Base-by-base conservation (phyloP, 2,888 invertebrate species). In the Melanostoma scalare region DNA sequence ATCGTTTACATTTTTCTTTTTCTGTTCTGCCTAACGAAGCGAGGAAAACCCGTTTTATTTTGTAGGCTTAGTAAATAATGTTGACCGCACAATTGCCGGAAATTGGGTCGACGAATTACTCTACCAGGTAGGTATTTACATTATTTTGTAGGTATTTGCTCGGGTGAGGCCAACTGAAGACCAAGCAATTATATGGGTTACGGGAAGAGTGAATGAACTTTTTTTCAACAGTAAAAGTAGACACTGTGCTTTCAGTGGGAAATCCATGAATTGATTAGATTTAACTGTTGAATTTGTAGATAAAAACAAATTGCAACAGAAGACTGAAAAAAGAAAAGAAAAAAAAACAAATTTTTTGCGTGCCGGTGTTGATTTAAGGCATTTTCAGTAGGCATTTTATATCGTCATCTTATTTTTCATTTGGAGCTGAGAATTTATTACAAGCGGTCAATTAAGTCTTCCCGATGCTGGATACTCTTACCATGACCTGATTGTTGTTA, bases 51-150 rank as follows among this genome's bases (percentile, higher is more conserved):
- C 55, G 46, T 69, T 69, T 69, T 69, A 76, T 55, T 44, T 36
- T 58, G 55, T 42, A 73, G 73, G 68, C 50, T 56, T 65, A 65
- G 61, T 78, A 68, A 74, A 69, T 77, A 82, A 58, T 71, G 69
- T 84, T 84, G 82, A 84, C 82, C 82, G 82, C 65, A 74, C 58
- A 69, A 79, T 84, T 84, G 74, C 20, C 78, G 20, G 74, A 67
- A 84, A 84, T 74, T 84, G 74, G 78, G 82, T 84, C 78, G 78
- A 52, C 63, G 44, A 53, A 60, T 72, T 68, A 55, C 67, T 20
- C 20, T 20, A 20, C 58, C 44, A 36, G 9, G 31, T 6, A 33
- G 61, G 68, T 63, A 38, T 55, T 50, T 71, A 71, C 67, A 71
- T 40, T 42, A 31, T 61, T 42, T 61, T 46, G 20, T 10, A 61